These are phyloP conservation scores for Nineta flava DNA, from an alignment of 2,888 invertebrate species.

Conservation along the genomic window DNA sequence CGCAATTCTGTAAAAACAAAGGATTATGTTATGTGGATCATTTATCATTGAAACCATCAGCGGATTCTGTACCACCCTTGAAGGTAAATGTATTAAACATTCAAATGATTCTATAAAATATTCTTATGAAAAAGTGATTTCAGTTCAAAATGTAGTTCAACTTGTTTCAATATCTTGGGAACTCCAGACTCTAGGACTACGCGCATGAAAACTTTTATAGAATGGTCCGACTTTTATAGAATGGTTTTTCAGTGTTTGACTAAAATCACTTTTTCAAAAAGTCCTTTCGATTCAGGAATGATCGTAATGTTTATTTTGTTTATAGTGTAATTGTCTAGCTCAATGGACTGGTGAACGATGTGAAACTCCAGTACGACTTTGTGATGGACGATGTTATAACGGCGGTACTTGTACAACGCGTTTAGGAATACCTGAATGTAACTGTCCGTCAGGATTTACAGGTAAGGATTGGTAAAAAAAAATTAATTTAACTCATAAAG, in stretches of 20 bases:
- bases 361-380: constrained; percentile 39
- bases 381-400: constrained; percentile 40
- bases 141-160: neutral
- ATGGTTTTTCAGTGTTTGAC: no score
- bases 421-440: constrained; percentile 25
- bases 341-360: constrained; percentile 50
- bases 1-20: constrained; percentile 48
- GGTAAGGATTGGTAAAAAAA: constrained; percentile 19
- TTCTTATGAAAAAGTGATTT: neutral
- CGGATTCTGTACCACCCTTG: constrained; percentile 18
- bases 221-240: no score
- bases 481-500: no score
- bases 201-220: no score
- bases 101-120: neutral
- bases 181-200: no score
- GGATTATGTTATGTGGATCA: constrained; percentile 35
- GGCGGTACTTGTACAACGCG: constrained; percentile 37
- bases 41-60: constrained; percentile 15
- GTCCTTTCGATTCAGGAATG: no score
- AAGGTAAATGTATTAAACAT: constrained; percentile 4
- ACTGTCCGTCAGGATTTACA: constrained; percentile 35
- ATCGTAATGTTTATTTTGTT: constrained; percentile 12
- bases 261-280: no score
- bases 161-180: constrained; percentile 2
- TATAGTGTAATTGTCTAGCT: constrained; percentile 41